phyloP scores from a whole-genome alignment of 1,140 invertebrate genomes.

The Drosophila equinoxialis region DNA sequence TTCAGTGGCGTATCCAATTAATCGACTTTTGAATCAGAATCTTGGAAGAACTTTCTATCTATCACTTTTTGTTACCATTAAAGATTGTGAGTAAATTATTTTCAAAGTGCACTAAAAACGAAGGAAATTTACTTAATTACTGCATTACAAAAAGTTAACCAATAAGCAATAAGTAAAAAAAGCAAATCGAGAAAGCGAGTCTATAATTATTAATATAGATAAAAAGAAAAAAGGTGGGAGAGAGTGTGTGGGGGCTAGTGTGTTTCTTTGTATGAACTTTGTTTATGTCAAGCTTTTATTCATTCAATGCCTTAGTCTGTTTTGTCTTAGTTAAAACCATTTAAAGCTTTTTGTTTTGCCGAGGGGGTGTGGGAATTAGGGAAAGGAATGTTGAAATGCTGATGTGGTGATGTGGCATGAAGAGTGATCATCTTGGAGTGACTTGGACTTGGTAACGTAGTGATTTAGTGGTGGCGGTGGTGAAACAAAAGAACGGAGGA shows the following conservation, averaged over 20 bases:
- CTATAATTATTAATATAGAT: constrained; percentile 24
- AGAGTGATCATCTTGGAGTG: constrained; percentile 20
- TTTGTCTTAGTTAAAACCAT: constrained; percentile 54
- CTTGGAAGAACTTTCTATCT: too few relatives aligned
- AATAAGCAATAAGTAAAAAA: constrained; percentile 11
- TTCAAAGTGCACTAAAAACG: constrained; percentile 49
- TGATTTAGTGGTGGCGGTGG: too few relatives aligned
- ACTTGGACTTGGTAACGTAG: constrained; percentile 15
- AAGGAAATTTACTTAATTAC: constrained; percentile 7
- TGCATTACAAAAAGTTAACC: constrained; percentile 33
- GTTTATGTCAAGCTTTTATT: constrained; percentile 41
- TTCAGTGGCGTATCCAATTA: too few relatives aligned
- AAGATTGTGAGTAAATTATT: constrained; percentile 4
- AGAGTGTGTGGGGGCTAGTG: too few relatives aligned
- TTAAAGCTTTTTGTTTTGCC: constrained; percentile 48
- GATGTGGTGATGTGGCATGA: constrained; percentile 15
- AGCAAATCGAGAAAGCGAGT: constrained; percentile 22
- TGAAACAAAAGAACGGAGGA: constrained; percentile 11
- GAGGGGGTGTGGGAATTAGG: too few relatives aligned
- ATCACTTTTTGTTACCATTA: too few relatives aligned
- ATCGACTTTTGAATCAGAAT: too few relatives aligned
- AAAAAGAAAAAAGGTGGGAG: too few relatives aligned
- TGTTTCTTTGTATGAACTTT: constrained; percentile 32
- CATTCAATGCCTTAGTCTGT: constrained; percentile 53
- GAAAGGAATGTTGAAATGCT: neutral